phyloP scores from a whole-genome alignment of 2,797 vertebrate genomes.

The Taeniopygia guttata region DNA sequence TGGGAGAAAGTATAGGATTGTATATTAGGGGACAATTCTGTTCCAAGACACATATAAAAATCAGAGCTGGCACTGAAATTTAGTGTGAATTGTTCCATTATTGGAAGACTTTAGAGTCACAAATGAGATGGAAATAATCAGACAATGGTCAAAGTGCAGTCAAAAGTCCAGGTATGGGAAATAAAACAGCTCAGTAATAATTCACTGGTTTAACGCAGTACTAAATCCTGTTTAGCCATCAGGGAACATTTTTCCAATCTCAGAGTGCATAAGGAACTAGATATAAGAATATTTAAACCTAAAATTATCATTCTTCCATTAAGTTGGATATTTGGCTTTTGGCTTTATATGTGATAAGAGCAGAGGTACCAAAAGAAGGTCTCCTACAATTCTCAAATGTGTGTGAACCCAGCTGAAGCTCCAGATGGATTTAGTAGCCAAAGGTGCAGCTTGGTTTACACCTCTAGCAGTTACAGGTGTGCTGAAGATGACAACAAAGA shows the following conservation, averaged over 20 bases:
- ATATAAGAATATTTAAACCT: not conserved
- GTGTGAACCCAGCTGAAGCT: not conserved
- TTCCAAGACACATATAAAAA: not conserved
- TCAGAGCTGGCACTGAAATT: not conserved
- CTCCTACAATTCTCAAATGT: not conserved
- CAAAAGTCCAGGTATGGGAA: not conserved
- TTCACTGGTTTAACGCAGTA: fast-evolving
- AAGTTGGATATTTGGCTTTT: not conserved
- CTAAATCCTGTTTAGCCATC: not conserved
- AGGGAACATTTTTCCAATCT: not conserved
- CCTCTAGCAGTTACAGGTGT: not conserved
- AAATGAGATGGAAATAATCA: not conserved
- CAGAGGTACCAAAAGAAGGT: not conserved
- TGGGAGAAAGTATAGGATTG: not conserved
- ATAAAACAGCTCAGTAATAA: not conserved
- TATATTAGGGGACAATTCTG: not conserved
- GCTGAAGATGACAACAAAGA: not conserved
- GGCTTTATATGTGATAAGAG: not conserved
- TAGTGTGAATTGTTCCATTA: not conserved
- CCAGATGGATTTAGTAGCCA: not conserved
- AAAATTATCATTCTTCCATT: not conserved
- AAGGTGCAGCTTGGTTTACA: not conserved
- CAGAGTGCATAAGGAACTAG: not conserved
- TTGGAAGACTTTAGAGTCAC: not conserved
- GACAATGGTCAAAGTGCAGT: not conserved